phyloP scores from a whole-genome alignment of 2,797 vertebrate genomes.

The Scarus forsteni region DNA sequence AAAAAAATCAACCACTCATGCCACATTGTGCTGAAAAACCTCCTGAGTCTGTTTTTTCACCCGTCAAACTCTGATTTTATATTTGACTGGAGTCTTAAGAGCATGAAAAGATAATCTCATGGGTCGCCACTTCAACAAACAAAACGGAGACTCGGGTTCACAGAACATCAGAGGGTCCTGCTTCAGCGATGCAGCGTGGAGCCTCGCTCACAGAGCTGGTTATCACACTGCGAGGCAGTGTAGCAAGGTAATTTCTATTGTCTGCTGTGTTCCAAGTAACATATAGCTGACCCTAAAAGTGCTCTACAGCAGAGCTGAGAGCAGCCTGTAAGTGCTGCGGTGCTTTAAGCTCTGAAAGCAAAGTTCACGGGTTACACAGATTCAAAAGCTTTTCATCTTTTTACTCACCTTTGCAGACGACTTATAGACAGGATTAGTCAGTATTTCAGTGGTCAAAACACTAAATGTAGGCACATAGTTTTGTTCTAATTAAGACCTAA shows the following conservation, averaged over 20 bases:
- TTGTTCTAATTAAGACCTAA: slow-evolving; percentile 9
- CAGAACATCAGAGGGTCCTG: neutral
- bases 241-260: slow-evolving; percentile 30
- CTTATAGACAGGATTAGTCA: slow-evolving; percentile 22
- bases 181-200: slow-evolving; percentile 4
- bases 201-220: neutral
- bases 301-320: slow-evolving; percentile 5
- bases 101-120: slow-evolving; percentile 48
- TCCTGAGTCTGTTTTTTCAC: slow-evolving; percentile 30
- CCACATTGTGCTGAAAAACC: slow-evolving; percentile 24
- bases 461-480: slow-evolving; percentile 29
- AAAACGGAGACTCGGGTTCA: neutral
- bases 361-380: slow-evolving; percentile 41
- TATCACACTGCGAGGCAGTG: slow-evolving; percentile 15
- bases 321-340: neutral
- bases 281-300: slow-evolving; percentile 29
- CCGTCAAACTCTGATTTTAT: slow-evolving; percentile 19
- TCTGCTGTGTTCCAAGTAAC: slow-evolving; percentile 18
- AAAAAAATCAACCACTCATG: neutral
- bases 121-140: slow-evolving; percentile 35
- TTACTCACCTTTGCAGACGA: slow-evolving; percentile 2
- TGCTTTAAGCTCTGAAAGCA: slow-evolving; percentile 2
- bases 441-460: neutral
- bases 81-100: slow-evolving; percentile 18
- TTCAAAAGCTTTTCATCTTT: slow-evolving; percentile 39